These are phyloP conservation scores for Centropristis striata DNA, from an alignment of 2,113 vertebrate species.

Conservation along the genomic window DNA sequence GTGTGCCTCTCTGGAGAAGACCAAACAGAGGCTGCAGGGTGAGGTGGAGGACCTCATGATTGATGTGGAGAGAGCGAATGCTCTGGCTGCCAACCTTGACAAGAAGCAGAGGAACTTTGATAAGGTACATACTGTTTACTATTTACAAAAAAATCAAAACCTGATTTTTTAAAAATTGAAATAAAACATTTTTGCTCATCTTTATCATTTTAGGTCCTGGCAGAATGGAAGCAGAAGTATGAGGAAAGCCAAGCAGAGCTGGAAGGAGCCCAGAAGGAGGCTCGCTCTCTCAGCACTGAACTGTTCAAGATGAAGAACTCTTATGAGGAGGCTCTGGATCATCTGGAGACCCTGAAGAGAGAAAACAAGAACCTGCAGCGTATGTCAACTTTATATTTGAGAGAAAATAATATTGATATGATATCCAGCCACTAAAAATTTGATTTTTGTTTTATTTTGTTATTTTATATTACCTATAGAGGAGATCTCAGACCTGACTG, in stretches of 20 bases:
- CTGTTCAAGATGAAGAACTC: constrained; percentile 80
- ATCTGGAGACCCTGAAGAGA: constrained; percentile 74
- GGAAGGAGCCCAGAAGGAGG: constrained; percentile 86
- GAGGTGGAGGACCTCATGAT: constrained; percentile 86
- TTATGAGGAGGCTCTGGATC: constrained; percentile 76
- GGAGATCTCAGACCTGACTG: constrained; percentile 77
- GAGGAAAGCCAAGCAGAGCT: constrained; percentile 87
- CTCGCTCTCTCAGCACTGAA: constrained; percentile 74
- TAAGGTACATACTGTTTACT: constrained; percentile 71
- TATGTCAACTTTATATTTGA: constrained; percentile 53
- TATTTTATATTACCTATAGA: constrained; percentile 38
- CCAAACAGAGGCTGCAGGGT: constrained; percentile 82
- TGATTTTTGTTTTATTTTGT: neutral
- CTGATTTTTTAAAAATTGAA: neutral
- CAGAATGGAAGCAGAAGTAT: constrained; percentile 89
- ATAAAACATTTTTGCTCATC: too few relatives aligned
- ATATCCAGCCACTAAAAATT: too few relatives aligned
- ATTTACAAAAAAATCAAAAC: neutral
- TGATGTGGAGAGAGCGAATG: constrained; percentile 84
- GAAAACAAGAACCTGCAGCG: constrained; percentile 79
- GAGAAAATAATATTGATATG: too few relatives aligned
- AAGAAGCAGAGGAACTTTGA: constrained; percentile 86
- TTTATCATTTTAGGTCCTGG: constrained; percentile 51
- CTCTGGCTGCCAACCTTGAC: constrained; percentile 80
- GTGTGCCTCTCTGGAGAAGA: constrained; percentile 84